Percentiles rank a stretch among this genome's conserved stretches.
phyloP scores from a whole-genome alignment of 2,113 vertebrate species.

The Grammomys surdaster region DNA sequence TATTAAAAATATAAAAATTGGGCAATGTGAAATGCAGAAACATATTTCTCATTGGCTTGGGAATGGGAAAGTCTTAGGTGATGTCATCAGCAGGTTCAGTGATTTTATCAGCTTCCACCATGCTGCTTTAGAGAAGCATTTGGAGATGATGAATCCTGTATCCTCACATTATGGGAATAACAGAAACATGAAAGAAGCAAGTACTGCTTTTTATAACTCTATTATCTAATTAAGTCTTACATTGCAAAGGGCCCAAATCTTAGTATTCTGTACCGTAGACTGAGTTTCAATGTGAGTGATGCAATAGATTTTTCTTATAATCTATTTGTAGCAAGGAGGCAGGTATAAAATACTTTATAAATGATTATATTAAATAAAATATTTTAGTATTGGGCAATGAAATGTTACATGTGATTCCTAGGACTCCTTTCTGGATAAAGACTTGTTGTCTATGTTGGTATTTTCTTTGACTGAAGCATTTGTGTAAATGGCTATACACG shows the following conservation, averaged over 20 bases:
- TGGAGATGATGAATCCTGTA: no score
- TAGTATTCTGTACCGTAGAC: neutral
- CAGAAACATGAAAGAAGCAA: neutral
- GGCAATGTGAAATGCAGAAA: neutral
- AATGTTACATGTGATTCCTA: neutral
- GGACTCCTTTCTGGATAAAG: neutral
- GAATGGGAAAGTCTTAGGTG: neutral
- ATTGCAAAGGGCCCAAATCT: neutral
- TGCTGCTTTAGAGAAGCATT: no score
- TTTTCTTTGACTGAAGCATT: neutral
- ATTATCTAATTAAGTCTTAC: neutral
- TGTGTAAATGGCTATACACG: fast-evolving
- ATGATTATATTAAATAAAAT: conserved; percentile 19
- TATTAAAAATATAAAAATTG: neutral
- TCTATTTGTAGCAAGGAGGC: neutral
- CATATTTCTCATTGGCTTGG: neutral
- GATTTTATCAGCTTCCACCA: neutral
- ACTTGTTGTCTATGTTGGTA: neutral
- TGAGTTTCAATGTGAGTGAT: neutral
- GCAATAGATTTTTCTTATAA: neutral
- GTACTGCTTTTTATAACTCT: neutral
- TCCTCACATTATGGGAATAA: neutral
- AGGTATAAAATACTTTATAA: neutral
- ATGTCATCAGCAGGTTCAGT: neutral
- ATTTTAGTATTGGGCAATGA: neutral